Evolutionary conservation across 2,888 invertebrate species (phyloP).

Genomic region (Peribatodes rhomboidaria): DNA sequence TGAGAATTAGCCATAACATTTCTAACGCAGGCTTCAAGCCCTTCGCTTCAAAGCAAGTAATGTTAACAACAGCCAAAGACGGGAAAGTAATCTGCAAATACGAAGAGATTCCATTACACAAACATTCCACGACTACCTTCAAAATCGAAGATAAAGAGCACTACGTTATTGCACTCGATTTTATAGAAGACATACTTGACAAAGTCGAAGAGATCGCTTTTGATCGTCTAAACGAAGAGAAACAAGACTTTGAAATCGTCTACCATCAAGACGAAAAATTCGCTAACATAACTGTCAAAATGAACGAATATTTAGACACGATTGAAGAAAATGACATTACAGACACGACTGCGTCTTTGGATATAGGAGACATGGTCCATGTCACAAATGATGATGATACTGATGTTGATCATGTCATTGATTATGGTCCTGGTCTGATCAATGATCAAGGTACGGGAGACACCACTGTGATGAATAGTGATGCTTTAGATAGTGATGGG

Average conservation of each 20-base stretch:
- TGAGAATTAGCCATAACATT: neutral
- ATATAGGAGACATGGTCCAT: conserved; percentile 52
- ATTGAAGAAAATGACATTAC: conserved; percentile 66
- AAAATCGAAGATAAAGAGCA: conserved; percentile 46
- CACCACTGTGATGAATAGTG: conserved; percentile 38
- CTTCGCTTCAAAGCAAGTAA: conserved; percentile 75
- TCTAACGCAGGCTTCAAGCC: conserved; percentile 74
- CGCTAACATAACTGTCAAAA: conserved; percentile 44
- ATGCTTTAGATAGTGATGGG: conserved; percentile 59
- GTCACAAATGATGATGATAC: conserved; percentile 53
- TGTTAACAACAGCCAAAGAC: conserved; percentile 67
- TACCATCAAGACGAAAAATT: conserved; percentile 55
- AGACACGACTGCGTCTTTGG: conserved; percentile 50
- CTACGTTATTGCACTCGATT: conserved; percentile 54
- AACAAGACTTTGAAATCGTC: conserved; percentile 69
- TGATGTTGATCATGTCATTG: conserved; percentile 2
- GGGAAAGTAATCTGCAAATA: conserved; percentile 65
- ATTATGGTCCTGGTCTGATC: neutral
- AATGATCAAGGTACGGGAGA: conserved; percentile 6
- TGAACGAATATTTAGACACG: conserved; percentile 66
- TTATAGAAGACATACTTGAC: conserved; percentile 66
- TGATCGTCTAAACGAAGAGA: conserved; percentile 51
- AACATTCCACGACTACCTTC: conserved; percentile 20
- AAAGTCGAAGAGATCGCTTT: conserved; percentile 62
- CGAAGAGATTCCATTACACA: conserved; percentile 33